These are phyloP conservation scores for Diploptera punctata DNA, from an alignment of 2,888 invertebrate genomes.

Conservation along the genomic window DNA sequence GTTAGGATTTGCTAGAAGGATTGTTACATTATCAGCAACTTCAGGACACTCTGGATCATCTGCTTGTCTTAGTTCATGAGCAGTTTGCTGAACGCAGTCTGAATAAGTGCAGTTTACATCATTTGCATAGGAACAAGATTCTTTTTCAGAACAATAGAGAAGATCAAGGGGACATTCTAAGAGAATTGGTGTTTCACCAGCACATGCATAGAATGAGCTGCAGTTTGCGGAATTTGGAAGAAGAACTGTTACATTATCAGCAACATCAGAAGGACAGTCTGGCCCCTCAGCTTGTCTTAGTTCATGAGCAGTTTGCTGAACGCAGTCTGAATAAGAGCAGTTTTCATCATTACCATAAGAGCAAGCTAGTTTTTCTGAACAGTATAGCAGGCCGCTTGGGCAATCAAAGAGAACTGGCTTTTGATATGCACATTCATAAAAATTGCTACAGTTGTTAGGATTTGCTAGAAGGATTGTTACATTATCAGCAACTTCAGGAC, in stretches of 20 bases:
- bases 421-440: background rate
- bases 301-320: too few relatives aligned
- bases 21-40: too few relatives aligned
- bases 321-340: background rate
- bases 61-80: too few relatives aligned
- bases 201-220: background rate
- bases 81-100: too few relatives aligned
- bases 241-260: too few relatives aligned
- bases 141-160: background rate
- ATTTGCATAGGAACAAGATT: background rate
- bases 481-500: background rate
- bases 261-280: too few relatives aligned
- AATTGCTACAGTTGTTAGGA: conserved; percentile 6
- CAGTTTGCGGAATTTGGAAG: too few relatives aligned
- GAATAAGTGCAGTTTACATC: background rate
- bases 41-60: background rate
- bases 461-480: background rate
- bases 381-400: background rate
- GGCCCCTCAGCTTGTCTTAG: too few relatives aligned
- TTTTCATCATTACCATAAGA: background rate
- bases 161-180: background rate
- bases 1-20: background rate
- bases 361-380: background rate
- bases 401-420: background rate
- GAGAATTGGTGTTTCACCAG: background rate